Evolutionary conservation across 2,797 vertebrate genomes (phyloP), one percentile per base, ranked within the genome.

Genomic region (Enteromius argenteus): DNA sequence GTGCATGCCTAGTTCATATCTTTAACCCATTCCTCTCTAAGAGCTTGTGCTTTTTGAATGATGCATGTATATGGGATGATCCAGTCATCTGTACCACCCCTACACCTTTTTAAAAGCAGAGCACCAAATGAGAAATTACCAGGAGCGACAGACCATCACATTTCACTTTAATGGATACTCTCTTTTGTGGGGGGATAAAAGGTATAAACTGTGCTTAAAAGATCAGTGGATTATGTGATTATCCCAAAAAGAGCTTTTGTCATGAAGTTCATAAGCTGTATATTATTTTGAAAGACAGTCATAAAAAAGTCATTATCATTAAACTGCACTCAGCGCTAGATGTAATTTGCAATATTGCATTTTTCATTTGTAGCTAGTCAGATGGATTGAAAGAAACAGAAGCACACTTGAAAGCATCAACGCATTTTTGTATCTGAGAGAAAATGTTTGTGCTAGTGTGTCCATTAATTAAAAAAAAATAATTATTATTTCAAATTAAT

Each of bases 201-300:
- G 8, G 78, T 68, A 80, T 80, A 80, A 68, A 67, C 62, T 80
- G 78, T 68, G 21, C 78, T 80, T 80, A 80, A 80, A 80, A 80
- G 78, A 80, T 68, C 78, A 80, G 78, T 80, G 78, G 78, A 80
- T 80, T 80, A 80, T 80, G 44, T 80, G 64, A 66, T 79, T 49
- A 80, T 67, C 13, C 62, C 5, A 30, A 51, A 67, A 80, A 80
- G 30, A 80, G 78, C 78, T 53, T 68, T 80, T 80, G 78, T 80
- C 64, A 53, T 68, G 46, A 67, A 37, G 30, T 80, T 68, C 78
- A 80, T 80, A 68, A 80, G 78, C 78, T 80, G 78, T 80, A 68
- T 80, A 49, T 80, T 68, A 80, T 80, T 80, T 49, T 51, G 30
- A 80, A 68, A 53, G 78, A 67, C 78, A 79, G 14, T 80, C 78